phyloP scores from a whole-genome alignment of 2,113 vertebrate species.

The Podocnemis expansa region DNA sequence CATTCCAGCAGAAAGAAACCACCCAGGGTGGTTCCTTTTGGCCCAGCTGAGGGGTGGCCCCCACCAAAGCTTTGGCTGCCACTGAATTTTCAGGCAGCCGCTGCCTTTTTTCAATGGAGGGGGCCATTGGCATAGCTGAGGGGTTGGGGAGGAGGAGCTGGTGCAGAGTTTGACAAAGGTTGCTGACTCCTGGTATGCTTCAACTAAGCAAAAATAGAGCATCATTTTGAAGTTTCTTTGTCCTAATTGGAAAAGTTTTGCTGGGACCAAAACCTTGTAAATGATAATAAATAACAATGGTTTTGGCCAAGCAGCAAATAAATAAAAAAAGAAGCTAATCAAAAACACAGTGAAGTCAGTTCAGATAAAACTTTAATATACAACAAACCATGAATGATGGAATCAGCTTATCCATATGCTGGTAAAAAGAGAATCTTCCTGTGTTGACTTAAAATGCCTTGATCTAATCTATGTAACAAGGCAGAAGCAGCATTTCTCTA shows the following conservation, averaged over 20 bases:
- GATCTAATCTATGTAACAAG: constrained; percentile 23
- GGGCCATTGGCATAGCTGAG: too few relatives aligned
- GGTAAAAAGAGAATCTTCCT: not conserved
- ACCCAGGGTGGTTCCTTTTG: too few relatives aligned
- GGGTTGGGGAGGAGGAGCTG: too few relatives aligned
- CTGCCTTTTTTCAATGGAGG: too few relatives aligned
- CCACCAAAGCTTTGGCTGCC: too few relatives aligned
- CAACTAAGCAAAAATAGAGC: not conserved
- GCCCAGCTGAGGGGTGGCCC: too few relatives aligned
- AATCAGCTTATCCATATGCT: not conserved
- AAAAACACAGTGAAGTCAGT: not conserved
- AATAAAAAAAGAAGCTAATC: not conserved
- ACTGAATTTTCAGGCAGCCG: too few relatives aligned
- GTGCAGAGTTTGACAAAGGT: too few relatives aligned
- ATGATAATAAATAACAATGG: not conserved
- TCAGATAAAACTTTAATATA: not conserved
- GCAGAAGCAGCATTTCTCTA: not conserved
- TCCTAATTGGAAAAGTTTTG: not conserved
- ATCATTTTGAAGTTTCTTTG: not conserved
- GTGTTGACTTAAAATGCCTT: not conserved
- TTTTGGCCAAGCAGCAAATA: not conserved
- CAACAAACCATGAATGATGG: not conserved
- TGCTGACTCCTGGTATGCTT: fast-evolving
- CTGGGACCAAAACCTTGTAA: not conserved
- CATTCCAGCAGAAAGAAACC: too few relatives aligned